Evolutionary conservation across 2,797 vertebrate species (phyloP), one percentile per base, ranked within the genome.

Genomic region (Pyrocephalus nanus): DNA sequence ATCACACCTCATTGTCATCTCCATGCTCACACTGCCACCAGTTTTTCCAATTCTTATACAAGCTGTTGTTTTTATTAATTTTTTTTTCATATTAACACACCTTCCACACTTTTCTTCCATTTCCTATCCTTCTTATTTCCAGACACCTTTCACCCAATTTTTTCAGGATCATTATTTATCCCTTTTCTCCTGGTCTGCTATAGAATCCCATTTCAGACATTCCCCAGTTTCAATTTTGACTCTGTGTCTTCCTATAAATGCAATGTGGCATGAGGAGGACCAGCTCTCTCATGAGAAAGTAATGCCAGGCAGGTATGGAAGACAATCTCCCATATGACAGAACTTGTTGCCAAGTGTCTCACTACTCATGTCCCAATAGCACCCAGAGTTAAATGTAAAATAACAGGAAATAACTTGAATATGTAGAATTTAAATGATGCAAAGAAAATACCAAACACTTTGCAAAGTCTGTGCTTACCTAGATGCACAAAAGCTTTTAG

Each of bases 241-340:
- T n/a, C 23, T 47, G 7, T 42, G 47, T 71, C 45, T 57, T 71
- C 57, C 61, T 69, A 40, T 34, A 80, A 75, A 82, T 0, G 0
- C 21, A 53, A 58, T 0, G 0, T 1, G 21, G 3, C 58, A 82
- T 1, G 26, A 73, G 29, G 6, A 62, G 26, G 34, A 77, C n/a
- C 43, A 48, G 22, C 8, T 38, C 71, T 73, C 48, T 42, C 38
- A n/a, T 2, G n/a, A 81, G 38, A 51, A 62, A 3, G 0, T 55
- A 78, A 82, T 69, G n/a, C 22, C 66, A 85, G 36, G 53, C 16
- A 57, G 15, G n/a, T 36, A 77, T 2, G 27, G 29, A 80, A 87
- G 25, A 58, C 4, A 26, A 77, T 45, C 5, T 72, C 34, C 42
- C 32, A 15, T 3, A 26, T 11, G 15, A 60, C 30, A 73, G 87